Evolutionary conservation across 2,797 vertebrate genomes (phyloP).

Genomic region (Remorina albescens): DNA sequence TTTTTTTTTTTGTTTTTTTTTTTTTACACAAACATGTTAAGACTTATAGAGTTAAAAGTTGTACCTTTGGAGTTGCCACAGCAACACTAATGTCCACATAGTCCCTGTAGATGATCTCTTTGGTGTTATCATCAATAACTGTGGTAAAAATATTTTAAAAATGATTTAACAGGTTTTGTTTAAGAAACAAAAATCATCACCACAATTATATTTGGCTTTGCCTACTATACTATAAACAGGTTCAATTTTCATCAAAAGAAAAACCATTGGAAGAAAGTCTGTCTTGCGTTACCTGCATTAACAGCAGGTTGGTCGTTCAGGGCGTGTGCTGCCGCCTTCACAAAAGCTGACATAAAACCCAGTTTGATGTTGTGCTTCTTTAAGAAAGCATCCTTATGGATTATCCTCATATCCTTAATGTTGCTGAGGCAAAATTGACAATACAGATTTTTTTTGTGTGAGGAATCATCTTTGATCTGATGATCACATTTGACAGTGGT

Average conservation of each 20-base stretch:
- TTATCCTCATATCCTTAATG: constrained; percentile 90
- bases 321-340: constrained; percentile 93
- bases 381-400: constrained; percentile 88
- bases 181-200: background rate
- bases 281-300: constrained; percentile 89
- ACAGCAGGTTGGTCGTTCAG: constrained; percentile 93
- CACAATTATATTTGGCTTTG: background rate
- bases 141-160: constrained; percentile 10
- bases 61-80: constrained; percentile 93
- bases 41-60: background rate
- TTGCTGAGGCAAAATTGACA: constrained; percentile 83
- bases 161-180: background rate
- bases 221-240: background rate
- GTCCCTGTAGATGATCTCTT: constrained; percentile 96
- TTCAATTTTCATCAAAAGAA: background rate
- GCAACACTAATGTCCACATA: constrained; percentile 97
- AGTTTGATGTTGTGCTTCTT: constrained; percentile 92
- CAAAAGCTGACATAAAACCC: constrained; percentile 96
- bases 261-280: background rate
- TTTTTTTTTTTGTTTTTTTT: too few relatives aligned
- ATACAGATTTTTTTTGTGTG: constrained; percentile 64
- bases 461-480: constrained; percentile 39
- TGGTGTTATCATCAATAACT: constrained; percentile 95
- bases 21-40: background rate
- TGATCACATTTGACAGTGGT: background rate